Base-by-base conservation (phyloP, 2,113 vertebrate genomes). In the Menidia beryllina region DNA sequence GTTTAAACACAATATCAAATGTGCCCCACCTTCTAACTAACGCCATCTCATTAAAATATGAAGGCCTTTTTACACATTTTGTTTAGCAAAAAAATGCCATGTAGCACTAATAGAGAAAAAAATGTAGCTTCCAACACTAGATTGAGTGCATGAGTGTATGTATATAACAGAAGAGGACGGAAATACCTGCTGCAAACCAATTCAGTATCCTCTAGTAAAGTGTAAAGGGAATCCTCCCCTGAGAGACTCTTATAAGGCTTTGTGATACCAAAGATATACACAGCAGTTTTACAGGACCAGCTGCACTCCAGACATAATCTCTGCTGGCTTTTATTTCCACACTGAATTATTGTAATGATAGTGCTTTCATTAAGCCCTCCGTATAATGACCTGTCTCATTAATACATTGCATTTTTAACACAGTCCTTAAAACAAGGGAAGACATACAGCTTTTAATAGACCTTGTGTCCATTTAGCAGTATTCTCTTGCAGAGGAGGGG, bases 361-460 rank as follows among this genome's bases (percentile, higher is more conserved):
- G 60, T 15, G 21, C 17, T 62, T 57, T 55, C 25, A 62, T 52
- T 43, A 51, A 47, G 56, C 9, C 34, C 26, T 12, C n/a, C 11
- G 9, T 51, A 50, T 43, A 11, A 27, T 38, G 14, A 11, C 43
- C 17, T 63, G 17, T 26, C 2, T 54, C 24, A 51, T 72, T 77
- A 57, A 36, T 52, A 39, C 34, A 54, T 60, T 15, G 45, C 27
- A 53, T 50, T 26, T 45, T 47, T 51, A 41, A 61, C 2, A 24
- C 7, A n/a, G 4, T 43, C 5, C 54, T 66, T 20, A 39, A 30
- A 52, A 68, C 57, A 69, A 69, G 48, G 57, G 57, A 36, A 57
- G 51, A 77, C 47, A 21, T 61, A 17, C 45, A 51, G 26, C 47
- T 64, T 69, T 25, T 49, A 24, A 17, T 50, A 69, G 68, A 10